phyloP scores from a whole-genome alignment of 2,113 vertebrate genomes.

The Lasiurus borealis region DNA sequence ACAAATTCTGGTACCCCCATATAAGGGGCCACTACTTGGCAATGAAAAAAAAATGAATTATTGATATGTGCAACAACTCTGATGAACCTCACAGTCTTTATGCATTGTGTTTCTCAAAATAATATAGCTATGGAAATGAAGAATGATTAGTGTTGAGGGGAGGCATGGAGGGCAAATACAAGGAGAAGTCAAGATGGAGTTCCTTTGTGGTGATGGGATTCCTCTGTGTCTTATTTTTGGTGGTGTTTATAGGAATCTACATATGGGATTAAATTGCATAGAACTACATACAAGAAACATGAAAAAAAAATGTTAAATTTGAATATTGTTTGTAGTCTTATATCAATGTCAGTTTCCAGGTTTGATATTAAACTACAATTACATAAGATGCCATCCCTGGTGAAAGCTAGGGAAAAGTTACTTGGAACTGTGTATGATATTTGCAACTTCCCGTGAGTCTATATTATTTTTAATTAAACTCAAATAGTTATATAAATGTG shows the following conservation, averaged over 20 bases:
- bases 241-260: background rate
- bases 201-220: background rate
- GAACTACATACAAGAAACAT: background rate
- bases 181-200: background rate
- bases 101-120: background rate
- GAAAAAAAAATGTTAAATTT: background rate
- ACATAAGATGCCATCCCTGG: background rate
- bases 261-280: background rate
- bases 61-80: background rate
- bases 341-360: background rate
- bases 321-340: background rate
- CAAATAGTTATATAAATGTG: background rate
- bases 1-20: background rate
- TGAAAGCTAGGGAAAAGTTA: background rate
- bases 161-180: background rate
- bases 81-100: background rate
- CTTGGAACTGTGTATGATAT: background rate
- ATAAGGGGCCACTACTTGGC: background rate
- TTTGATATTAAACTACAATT: constrained; percentile 5
- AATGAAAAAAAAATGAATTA: background rate
- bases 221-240: background rate
- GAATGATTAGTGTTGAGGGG: background rate
- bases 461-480: background rate
- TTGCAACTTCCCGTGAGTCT: background rate
- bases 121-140: background rate